Evolutionary conservation across 1,140 invertebrate genomes (phyloP).

Genomic region (Lepidurus packardi): DNA sequence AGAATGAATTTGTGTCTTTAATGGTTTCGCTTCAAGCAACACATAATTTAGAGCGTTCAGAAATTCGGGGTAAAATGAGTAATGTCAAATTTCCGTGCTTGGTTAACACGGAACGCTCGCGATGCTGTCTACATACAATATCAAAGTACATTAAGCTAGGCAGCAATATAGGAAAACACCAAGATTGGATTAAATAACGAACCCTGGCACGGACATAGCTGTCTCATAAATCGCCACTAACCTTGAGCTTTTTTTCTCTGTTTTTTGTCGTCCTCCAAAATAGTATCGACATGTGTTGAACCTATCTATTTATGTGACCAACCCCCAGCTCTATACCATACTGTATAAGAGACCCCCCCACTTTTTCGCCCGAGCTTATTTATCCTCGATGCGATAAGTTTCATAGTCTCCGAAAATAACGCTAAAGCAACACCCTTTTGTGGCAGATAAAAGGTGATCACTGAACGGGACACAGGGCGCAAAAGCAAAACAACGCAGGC

Average conservation of each 20-base stretch:
- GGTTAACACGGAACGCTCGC: no score
- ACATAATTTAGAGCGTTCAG: no score
- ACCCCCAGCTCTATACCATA: neutral
- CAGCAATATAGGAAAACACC: neutral
- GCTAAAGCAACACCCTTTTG: neutral
- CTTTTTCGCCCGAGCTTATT: neutral
- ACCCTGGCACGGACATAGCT: neutral
- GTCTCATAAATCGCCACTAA: neutral
- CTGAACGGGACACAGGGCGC: neutral
- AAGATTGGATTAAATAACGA: neutral
- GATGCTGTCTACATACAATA: neutral
- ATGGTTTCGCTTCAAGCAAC: no score
- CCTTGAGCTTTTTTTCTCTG: neutral
- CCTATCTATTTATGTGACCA: neutral
- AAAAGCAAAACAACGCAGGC: slow-evolving; percentile 9
- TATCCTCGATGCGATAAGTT: neutral
- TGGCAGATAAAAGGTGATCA: neutral
- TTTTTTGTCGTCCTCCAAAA: neutral
- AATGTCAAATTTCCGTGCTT: no score
- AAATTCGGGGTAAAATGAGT: no score
- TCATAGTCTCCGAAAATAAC: neutral
- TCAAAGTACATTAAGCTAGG: neutral
- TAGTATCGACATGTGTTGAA: neutral
- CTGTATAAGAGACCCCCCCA: neutral
- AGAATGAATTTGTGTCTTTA: no score